A percentile compares a stretch with the other conserved stretches of the same genome.
Conservation (phyloP, 2,113 vertebrate genomes). For the Crypturellus undulatus region DNA sequence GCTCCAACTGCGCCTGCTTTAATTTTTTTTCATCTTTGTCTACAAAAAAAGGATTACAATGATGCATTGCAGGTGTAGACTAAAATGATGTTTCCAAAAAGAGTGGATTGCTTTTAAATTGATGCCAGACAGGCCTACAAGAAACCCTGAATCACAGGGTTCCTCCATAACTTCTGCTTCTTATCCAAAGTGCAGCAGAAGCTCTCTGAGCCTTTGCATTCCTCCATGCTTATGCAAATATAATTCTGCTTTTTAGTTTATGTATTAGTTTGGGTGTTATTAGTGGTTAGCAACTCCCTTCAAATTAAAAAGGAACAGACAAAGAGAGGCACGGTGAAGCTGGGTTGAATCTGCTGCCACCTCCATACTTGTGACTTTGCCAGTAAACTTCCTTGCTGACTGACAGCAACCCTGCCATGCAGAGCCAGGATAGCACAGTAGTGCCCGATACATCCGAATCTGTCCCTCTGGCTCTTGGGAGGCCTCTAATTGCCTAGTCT, state of each 20-base stretch:
- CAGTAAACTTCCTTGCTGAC: not conserved
- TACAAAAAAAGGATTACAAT: not conserved
- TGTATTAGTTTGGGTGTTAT: not conserved
- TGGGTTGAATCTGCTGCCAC: not conserved
- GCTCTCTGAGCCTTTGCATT: not conserved
- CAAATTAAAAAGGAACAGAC: not conserved
- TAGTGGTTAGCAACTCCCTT: not conserved
- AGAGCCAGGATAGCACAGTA: not conserved
- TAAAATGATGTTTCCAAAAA: not conserved
- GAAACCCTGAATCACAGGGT: not conserved
- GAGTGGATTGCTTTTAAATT: not conserved
- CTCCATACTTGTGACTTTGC: not conserved
- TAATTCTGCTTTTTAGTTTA: not conserved
- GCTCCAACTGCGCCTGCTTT: not conserved
- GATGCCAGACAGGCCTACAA: not conserved
- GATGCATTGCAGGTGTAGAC: not conserved
- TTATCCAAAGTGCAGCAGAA: not conserved
- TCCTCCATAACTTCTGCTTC: not conserved
- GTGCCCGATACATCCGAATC: not conserved
- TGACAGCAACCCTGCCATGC: not conserved
- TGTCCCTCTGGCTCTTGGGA: not conserved
- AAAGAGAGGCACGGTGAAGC: not conserved
- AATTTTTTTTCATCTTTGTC: not conserved
- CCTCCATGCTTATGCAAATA: not conserved
- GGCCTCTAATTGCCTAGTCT: accelerated